phyloP scores from a whole-genome alignment of 2,113 vertebrate genomes.

The Ameiurus melas region DNA sequence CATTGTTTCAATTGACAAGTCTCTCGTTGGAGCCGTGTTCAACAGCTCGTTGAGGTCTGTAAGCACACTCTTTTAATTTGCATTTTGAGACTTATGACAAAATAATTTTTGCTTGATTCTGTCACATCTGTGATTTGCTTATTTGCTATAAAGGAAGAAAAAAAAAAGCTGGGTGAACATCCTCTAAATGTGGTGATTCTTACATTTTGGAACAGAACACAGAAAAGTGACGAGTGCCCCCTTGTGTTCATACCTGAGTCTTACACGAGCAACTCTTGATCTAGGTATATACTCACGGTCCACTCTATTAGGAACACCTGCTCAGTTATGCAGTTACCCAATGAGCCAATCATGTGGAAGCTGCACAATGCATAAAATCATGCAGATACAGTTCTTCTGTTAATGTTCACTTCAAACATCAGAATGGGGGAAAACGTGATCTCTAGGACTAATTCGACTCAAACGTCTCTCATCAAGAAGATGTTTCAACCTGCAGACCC shows the following conservation, averaged over 20 bases:
- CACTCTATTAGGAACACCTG: neutral
- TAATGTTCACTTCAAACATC: neutral
- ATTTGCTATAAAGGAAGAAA: too few relatives aligned
- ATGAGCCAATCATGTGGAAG: neutral
- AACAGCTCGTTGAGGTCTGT: too few relatives aligned
- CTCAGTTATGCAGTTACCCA: neutral
- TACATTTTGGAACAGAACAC: neutral
- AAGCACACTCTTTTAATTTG: too few relatives aligned
- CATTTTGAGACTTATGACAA: too few relatives aligned
- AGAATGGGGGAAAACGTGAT: neutral
- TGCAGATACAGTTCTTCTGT: neutral
- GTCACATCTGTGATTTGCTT: too few relatives aligned
- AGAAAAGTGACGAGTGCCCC: slow-evolving; percentile 55
- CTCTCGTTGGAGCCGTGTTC: too few relatives aligned
- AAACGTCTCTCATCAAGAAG: too few relatives aligned
- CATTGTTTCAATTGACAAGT: too few relatives aligned
- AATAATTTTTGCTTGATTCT: too few relatives aligned
- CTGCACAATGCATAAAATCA: neutral
- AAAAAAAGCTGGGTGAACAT: too few relatives aligned
- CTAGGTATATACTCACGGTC: neutral
- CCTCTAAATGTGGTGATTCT: too few relatives aligned
- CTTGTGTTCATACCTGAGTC: slow-evolving; percentile 49
- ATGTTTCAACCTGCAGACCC: too few relatives aligned
- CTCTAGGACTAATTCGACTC: neutral
- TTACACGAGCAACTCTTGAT: neutral